phyloP scores from a whole-genome alignment of 1,140 invertebrate genomes.

The Caenorhabditis brenneri region DNA sequence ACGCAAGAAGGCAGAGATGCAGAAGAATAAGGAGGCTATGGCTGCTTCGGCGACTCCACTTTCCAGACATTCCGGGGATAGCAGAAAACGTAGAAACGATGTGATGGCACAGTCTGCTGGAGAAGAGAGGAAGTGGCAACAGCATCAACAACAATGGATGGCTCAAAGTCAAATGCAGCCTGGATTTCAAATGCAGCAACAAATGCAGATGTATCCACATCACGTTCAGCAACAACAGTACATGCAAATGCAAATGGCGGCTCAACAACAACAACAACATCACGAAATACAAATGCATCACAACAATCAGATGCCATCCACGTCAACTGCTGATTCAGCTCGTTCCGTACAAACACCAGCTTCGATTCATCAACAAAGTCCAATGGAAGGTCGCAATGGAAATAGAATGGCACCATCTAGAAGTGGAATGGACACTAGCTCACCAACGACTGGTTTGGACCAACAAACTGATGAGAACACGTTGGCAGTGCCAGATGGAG shows the following conservation, averaged over 20 bases:
- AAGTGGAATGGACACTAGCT: neutral
- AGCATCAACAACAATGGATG: conserved; percentile 17
- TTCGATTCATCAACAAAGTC: conserved; percentile 1
- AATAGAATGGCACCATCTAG: neutral
- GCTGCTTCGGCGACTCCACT: neutral
- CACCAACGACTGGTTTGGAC: neutral
- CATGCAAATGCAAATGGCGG: too few relatives aligned
- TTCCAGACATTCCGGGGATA: neutral
- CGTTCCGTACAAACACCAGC: neutral
- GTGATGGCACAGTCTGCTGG: neutral
- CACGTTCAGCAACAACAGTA: neutral
- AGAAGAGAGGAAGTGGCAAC: neutral
- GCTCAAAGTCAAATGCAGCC: neutral
- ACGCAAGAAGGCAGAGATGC: neutral
- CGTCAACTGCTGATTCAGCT: neutral
- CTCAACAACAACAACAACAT: neutral
- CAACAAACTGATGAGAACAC: neutral
- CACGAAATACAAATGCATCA: neutral
- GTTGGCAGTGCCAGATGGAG: neutral
- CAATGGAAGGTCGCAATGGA: neutral
- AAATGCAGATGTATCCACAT: neutral
- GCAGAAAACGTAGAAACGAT: conserved; percentile 4
- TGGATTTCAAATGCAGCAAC: neutral
- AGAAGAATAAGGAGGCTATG: conserved; percentile 18
- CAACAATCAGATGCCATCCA: neutral